Evolutionary conservation across 2,113 vertebrate genomes (phyloP).

Genomic region (Chelonoidis abingdonii): DNA sequence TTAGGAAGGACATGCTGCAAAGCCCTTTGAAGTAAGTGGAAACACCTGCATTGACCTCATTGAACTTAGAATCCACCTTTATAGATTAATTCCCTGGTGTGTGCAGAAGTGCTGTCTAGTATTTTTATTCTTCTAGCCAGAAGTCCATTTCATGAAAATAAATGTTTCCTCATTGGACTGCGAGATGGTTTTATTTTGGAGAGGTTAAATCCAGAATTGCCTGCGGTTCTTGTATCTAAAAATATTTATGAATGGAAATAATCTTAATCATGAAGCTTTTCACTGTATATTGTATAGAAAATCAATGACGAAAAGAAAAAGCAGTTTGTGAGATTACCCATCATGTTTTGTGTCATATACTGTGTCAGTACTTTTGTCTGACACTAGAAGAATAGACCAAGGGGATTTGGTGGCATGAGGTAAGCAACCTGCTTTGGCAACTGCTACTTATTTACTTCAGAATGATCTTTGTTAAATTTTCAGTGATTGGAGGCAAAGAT

Average conservation of each 20-base stretch:
- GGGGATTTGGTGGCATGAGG: background rate
- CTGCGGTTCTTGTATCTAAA: slow-evolving; percentile 45
- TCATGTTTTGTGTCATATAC: slow-evolving; percentile 1
- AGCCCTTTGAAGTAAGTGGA: background rate
- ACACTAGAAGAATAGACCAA: background rate
- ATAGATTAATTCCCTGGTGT: slow-evolving; percentile 35
- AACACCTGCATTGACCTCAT: background rate
- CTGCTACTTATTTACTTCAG: background rate
- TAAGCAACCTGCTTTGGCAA: background rate
- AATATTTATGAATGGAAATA: slow-evolving; percentile 60
- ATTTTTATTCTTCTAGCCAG: slow-evolving; percentile 43
- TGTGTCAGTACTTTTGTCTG: background rate
- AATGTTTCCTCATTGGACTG: slow-evolving; percentile 1
- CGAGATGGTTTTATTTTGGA: slow-evolving; percentile 47
- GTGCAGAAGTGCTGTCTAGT: background rate
- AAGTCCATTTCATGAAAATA: slow-evolving; percentile 51
- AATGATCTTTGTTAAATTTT: background rate
- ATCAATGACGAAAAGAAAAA: slow-evolving; percentile 27
- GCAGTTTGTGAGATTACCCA: background rate
- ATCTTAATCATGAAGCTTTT: slow-evolving; percentile 52
- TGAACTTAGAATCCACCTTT: slow-evolving; percentile 29
- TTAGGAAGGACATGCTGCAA: background rate
- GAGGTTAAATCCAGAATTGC: slow-evolving; percentile 40
- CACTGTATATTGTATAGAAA: slow-evolving; percentile 37
- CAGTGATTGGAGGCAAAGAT: background rate